Evolutionary conservation across 2,113 vertebrate genomes (phyloP).

Genomic region (Syngnathus scovelli): DNA sequence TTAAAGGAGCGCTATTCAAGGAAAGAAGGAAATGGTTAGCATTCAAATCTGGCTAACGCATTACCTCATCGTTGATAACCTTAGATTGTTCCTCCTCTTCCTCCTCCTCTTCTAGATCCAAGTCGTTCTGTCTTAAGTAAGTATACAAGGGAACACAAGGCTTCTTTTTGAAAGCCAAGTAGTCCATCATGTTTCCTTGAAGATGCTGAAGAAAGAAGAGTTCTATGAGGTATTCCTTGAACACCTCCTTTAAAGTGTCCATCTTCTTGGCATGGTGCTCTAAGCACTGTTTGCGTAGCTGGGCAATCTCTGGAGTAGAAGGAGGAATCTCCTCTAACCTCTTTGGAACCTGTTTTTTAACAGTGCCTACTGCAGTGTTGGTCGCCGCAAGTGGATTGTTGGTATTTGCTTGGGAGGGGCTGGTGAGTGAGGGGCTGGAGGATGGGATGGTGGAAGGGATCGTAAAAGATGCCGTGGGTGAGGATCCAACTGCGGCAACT

Average conservation of each 20-base stretch:
- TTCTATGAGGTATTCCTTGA: conserved; percentile 90
- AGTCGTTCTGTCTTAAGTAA: conserved; percentile 90
- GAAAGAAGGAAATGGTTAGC: neutral
- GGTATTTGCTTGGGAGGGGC: conserved; percentile 74
- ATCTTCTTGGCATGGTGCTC: conserved; percentile 88
- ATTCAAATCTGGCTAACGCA: neutral
- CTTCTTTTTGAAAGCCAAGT: conserved; percentile 92
- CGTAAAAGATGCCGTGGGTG: conserved; percentile 71
- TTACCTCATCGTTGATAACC: conserved; percentile 96
- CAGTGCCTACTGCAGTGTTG: conserved; percentile 49
- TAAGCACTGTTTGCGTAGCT: conserved; percentile 88
- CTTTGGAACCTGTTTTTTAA: conserved; percentile 79
- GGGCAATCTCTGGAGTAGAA: conserved; percentile 83
- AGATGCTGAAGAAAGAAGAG: conserved; percentile 96
- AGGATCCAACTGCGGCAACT: conserved; percentile 74
- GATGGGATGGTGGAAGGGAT: conserved; percentile 81
- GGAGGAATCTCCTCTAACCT: conserved; percentile 92
- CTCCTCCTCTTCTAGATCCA: conserved; percentile 93
- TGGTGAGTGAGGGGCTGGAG: conserved; percentile 83
- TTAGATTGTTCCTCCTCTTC: conserved; percentile 94
- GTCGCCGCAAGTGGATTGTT: conserved; percentile 75
- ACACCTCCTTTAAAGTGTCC: conserved; percentile 84
- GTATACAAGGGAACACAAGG: conserved; percentile 86
- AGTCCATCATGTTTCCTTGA: conserved; percentile 99
- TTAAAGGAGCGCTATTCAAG: conserved; percentile 46